Evolutionary conservation across 2,113 vertebrate species (phyloP), one percentile per base, ranked within the genome.

Genomic region (Odocoileus virginianus): DNA sequence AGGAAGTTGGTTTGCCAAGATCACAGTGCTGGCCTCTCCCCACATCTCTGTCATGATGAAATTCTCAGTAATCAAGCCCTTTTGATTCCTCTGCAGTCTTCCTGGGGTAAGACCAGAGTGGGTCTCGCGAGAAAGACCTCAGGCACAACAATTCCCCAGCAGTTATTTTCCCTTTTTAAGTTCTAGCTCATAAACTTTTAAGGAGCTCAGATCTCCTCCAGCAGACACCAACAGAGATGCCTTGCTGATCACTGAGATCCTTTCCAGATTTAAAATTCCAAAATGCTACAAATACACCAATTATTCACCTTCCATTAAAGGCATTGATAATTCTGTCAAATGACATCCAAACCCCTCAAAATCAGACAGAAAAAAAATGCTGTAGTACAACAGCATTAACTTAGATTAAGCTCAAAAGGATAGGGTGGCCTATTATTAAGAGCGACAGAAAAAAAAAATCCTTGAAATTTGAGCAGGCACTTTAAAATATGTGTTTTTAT

Each of bases 401-500:
- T 95, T 90, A 91, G 54, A 95, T 96, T 94, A 92, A 96, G 85
- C 91, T 95, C 92, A 94, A 60, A 97, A 97, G 78, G 96, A 97
- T 64, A 87, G 40, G 82, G 91, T 81, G 64, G 92, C 61, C 88
- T 98, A 93, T 96, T 96, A 97, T 97, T 98, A 98, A 97, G 28
- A 96, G 95, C 55, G 91, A 97, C 83, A 84, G 95, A 54, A n/a
- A 88, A 96, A 97, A 97, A 93, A 98, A 97, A 97, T 79, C 61
- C 86, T 97, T 98, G 97, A 98, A 97, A 93, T 97, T 96, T 8
- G 1, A 79, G 78, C 88, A 97, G 89, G 94, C 82, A 97, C 95
- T 97, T 97, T 97, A 86, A 97, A 98, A 97, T 97, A 94, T 81
- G 96, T 96, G 89, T 98, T 97, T 97, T 98, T 98, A 97, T 97